phyloP scores from a whole-genome alignment of 2,113 vertebrate genomes.

The Gobius niger region DNA sequence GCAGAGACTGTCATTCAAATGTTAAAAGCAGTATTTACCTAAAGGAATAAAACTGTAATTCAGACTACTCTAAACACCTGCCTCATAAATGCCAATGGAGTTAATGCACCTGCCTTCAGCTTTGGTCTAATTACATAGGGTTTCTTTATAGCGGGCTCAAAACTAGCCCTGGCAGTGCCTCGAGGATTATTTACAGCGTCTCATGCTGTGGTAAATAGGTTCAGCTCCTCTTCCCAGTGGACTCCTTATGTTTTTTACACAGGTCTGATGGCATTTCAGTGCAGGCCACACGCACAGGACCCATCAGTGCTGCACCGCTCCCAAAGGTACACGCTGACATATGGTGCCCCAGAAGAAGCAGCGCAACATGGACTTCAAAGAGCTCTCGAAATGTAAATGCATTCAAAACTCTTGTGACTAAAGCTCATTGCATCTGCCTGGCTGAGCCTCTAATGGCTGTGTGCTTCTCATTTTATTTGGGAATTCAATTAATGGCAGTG shows the following conservation, averaged over 20 bases:
- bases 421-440: conserved; percentile 6
- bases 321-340: conserved; percentile 37
- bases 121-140: conserved; percentile 3
- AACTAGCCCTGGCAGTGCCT: conserved; percentile 6
- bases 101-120: background rate
- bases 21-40: background rate
- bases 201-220: conserved; percentile 16
- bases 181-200: conserved; percentile 17
- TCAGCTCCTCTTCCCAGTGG: background rate
- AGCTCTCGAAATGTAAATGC: conserved; percentile 14
- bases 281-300: conserved; percentile 22
- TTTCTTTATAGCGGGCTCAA: conserved; percentile 10
- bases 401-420: background rate
- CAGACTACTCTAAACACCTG: background rate
- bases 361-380: conserved; percentile 25
- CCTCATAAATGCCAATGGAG: conserved; percentile 2
- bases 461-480: conserved; percentile 27
- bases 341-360: conserved; percentile 47
- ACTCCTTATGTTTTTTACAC: conserved; percentile 17
- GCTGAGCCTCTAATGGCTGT: conserved; percentile 16
- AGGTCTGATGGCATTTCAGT: conserved; percentile 16
- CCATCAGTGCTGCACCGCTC: conserved; percentile 16
- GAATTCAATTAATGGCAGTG: conserved; percentile 49
- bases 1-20: background rate
- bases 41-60: conserved; percentile 2